These are phyloP conservation scores for Eilema caniola DNA, from an alignment of 2,888 invertebrate genomes.

Conservation along the genomic window DNA sequence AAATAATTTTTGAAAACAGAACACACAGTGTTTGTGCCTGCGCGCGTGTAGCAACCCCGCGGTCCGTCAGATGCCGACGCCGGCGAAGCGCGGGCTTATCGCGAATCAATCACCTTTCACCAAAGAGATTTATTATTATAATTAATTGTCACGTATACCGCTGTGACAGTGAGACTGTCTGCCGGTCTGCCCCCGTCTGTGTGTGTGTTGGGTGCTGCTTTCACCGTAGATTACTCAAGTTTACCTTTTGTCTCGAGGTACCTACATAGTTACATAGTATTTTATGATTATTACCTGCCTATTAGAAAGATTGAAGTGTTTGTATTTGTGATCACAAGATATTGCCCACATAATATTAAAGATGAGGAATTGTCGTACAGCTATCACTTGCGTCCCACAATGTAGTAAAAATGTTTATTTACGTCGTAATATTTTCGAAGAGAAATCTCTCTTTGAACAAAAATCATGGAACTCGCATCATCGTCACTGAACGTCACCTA, in stretches of 20 bases:
- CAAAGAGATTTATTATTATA: slow-evolving; percentile 51
- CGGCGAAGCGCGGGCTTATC: slow-evolving; percentile 38
- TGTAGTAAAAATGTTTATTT: too few species aligned
- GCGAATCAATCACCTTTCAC: slow-evolving; percentile 58
- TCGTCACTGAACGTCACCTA: too few species aligned
- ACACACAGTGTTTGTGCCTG: neutral
- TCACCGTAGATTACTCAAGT: neutral
- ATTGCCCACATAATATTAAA: neutral
- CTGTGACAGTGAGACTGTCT: slow-evolving; percentile 6
- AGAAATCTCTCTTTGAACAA: too few species aligned
- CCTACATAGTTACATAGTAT: neutral
- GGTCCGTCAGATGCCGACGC: neutral
- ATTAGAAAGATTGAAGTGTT: neutral
- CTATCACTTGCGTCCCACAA: neutral
- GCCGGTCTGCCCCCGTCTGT: neutral
- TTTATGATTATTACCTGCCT: neutral
- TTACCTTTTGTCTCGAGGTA: slow-evolving; percentile 1
- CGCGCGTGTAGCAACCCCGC: neutral
- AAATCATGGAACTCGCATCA: too few species aligned
- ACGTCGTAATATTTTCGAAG: too few species aligned
- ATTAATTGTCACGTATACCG: slow-evolving; percentile 49
- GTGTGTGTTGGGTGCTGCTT: slow-evolving; percentile 1
- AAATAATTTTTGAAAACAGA: neutral
- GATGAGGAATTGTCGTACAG: neutral
- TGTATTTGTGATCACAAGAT: too few species aligned